Evolutionary conservation across 2,888 invertebrate species (phyloP), one percentile per base, ranked within the genome.

Genomic region (Polyommatus icarus): DNA sequence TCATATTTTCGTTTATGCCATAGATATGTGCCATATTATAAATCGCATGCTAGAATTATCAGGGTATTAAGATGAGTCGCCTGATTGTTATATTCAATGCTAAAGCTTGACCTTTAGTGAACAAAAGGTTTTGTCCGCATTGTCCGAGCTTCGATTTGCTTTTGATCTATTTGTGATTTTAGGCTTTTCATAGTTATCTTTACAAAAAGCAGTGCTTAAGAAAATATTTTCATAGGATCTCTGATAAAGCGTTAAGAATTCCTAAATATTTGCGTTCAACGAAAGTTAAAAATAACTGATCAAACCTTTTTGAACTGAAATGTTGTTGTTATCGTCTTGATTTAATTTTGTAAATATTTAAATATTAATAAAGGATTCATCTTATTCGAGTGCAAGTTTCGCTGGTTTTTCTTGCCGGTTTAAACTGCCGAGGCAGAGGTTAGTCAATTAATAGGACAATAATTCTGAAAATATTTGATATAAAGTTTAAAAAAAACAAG

Each of bases 111-210:
- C 82, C 82, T 83, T 81, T 82, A 80, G 80, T 80, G 54, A 76
- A 78, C 71, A 78, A 81, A 78, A 67, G 61, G 76, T 79, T 82
- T 84, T 81, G 81, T 83, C 82, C 80, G 82, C 82, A 83, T 83
- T 78, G 82, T 73, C 84, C 76, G 76, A 88, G 87, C 85, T 84
- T 84, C 85, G 81, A 80, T 86, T 84, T 83, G 87, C 85, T 83
- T 90, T 89, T 88, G 86, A 90, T 88, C 86, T 85, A 86, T 90
- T 50, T 90, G 89, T 88, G 86, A 87, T 87, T 82, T 82, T 81
- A 79, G 82, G 82, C 83, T 84, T 84, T 84, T 84, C 80, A 81
- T 78, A 59, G 77, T 67, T 75, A 61, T 54, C n/a, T 77, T 29
- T 76, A 54, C 54, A 18, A 24, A n/a, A 59, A 10, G 3, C 50